Percentiles rank a stretch among this genome's conserved stretches.
Evolutionary conservation across 2,113 vertebrate genomes (phyloP).

Genomic region (Ophthalmolycus amberensis): DNA sequence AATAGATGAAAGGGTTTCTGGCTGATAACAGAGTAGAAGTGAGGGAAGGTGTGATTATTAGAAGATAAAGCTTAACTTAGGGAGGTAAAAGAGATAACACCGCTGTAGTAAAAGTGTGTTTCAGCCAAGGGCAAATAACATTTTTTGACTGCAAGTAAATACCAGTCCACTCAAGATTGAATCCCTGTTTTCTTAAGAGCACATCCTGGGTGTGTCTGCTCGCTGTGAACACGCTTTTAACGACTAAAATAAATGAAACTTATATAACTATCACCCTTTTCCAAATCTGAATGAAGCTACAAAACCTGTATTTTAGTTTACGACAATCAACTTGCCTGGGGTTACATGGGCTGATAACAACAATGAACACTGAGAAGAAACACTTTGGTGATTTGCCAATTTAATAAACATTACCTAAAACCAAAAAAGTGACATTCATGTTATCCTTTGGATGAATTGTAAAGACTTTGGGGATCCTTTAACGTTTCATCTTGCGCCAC

Average conservation of each 20-base stretch:
- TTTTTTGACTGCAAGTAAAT: constrained; percentile 35
- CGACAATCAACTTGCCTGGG: background rate
- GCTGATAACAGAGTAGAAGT: constrained; percentile 38
- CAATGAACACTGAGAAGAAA: background rate
- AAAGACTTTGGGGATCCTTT: no score
- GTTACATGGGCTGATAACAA: background rate
- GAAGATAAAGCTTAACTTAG: background rate
- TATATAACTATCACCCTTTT: background rate
- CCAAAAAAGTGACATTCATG: no score
- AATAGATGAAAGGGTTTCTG: constrained; percentile 13
- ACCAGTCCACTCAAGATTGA: constrained; percentile 17
- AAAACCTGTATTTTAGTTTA: background rate
- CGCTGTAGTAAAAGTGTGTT: background rate
- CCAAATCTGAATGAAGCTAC: background rate
- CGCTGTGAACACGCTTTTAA: constrained; percentile 28
- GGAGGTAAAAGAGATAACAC: constrained; percentile 4
- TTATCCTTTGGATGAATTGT: no score
- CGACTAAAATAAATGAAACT: constrained; percentile 10
- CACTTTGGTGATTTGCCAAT: background rate
- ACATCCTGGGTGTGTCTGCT: constrained; percentile 54
- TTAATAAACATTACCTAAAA: background rate
- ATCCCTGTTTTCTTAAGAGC: constrained; percentile 24
- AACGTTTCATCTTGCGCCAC: no score
- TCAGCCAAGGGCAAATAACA: background rate
- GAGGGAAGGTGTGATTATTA: constrained; percentile 17